Percentiles rank a stretch among this genome's conserved stretches.
Evolutionary conservation across 1,140 invertebrate genomes (phyloP).

Genomic region (Glossosoma conforme): DNA sequence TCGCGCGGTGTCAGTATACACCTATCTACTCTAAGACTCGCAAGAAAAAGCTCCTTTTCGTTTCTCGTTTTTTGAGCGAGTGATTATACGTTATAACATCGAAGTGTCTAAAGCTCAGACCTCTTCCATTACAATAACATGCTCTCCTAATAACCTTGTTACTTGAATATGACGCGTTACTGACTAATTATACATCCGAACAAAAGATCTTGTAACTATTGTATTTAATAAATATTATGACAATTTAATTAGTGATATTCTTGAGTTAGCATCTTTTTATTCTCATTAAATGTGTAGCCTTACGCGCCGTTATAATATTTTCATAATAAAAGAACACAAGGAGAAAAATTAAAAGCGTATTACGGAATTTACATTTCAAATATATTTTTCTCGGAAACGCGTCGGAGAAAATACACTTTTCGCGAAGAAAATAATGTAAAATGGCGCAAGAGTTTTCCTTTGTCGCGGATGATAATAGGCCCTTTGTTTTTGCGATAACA

Average conservation of each 20-base stretch:
- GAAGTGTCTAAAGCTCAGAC: not conserved
- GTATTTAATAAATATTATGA: too few species aligned
- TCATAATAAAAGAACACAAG: too few species aligned
- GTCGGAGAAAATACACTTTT: not conserved
- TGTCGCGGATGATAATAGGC: not conserved
- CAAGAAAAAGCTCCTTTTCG: slow-evolving; percentile 1
- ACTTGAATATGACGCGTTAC: not conserved
- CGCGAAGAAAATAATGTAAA: not conserved
- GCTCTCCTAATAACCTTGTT: slow-evolving; percentile 5
- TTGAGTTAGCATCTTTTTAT: too few species aligned
- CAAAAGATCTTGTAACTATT: too few species aligned
- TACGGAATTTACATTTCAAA: too few species aligned
- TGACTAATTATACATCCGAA: too few species aligned
- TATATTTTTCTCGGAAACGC: not conserved
- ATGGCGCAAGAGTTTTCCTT: not conserved
- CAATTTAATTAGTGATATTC: too few species aligned
- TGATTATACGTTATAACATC: slow-evolving; percentile 4
- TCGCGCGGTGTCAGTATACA: slow-evolving; percentile 6
- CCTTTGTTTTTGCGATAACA: not conserved
- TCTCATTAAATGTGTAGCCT: too few species aligned
- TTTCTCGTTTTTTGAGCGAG: not conserved
- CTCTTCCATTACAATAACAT: slow-evolving; percentile 12
- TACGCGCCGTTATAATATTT: too few species aligned
- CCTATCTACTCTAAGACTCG: too few species aligned
- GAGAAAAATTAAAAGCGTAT: too few species aligned